A percentile compares a stretch with the other conserved stretches of the same genome.
phyloP scores from a whole-genome alignment of 1,140 invertebrate species.

The silkworm (Bombyx mori) region DNA sequence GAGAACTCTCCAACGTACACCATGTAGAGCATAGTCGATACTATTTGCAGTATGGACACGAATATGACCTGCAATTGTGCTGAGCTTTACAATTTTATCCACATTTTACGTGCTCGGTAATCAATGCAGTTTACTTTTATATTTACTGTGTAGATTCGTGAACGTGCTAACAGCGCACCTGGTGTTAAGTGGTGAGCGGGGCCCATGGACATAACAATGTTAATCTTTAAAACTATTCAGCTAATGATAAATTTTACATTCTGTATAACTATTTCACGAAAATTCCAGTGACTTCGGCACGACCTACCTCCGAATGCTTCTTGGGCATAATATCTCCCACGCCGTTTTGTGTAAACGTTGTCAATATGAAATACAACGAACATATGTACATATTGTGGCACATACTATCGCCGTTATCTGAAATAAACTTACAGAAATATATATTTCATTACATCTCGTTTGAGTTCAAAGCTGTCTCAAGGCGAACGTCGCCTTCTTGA shows the following conservation, averaged over 20 bases:
- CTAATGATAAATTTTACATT: no score
- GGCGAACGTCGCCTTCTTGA: no score
- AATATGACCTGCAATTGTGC: conserved; percentile 37
- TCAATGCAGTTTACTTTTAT: no score
- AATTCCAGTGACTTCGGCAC: background rate
- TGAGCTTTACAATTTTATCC: no score
- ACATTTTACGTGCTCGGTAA: no score
- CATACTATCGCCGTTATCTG: conserved; percentile 23
- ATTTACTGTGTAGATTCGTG: no score
- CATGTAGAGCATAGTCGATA: conserved; percentile 46
- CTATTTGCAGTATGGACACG: conserved; percentile 37
- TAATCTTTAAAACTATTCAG: no score
- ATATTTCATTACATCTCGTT: background rate
- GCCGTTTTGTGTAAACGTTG: conserved; percentile 46
- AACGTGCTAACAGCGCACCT: no score
- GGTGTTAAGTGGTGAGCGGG: no score
- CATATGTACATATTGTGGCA: conserved; percentile 38
- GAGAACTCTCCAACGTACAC: conserved; percentile 53
- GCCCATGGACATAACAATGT: no score
- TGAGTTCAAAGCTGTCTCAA: no score
- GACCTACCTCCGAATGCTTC: conserved; percentile 37
- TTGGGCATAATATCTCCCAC: conserved; percentile 50
- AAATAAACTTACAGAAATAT: background rate
- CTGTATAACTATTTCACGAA: no score
- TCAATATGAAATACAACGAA: conserved; percentile 45